A percentile compares a stretch with the other conserved stretches of the same genome.
phyloP scores from a whole-genome alignment of 2,888 invertebrate genomes.

The Steromphala cineraria region DNA sequence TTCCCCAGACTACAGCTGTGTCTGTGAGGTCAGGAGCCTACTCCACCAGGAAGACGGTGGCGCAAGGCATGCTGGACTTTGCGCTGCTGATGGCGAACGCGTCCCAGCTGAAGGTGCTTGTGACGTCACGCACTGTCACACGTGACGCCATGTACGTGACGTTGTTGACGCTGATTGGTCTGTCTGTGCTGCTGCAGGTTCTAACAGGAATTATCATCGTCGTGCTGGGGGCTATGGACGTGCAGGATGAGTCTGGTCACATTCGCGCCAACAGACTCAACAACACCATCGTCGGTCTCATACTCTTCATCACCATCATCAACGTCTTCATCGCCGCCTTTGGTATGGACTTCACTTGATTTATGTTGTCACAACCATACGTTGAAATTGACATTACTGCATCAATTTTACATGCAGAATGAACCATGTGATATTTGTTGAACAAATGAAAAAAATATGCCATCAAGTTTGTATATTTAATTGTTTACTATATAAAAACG shows the following conservation, averaged over 20 bases:
- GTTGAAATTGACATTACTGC: no score
- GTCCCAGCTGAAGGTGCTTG: conserved; percentile 57
- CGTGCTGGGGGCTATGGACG: neutral
- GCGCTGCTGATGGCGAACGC: conserved; percentile 63
- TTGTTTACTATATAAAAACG: no score
- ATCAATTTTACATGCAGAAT: no score
- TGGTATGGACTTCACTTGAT: neutral
- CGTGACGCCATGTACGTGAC: conserved; percentile 42
- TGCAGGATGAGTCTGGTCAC: neutral
- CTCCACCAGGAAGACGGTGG: conserved; percentile 59
- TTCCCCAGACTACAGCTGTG: no score
- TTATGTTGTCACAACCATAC: no score
- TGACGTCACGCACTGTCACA: conserved; percentile 34
- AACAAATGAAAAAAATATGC: no score
- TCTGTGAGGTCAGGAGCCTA: conserved; percentile 28
- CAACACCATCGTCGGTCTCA: neutral
- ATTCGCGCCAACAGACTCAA: neutral
- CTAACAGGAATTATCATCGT: neutral
- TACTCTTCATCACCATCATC: neutral
- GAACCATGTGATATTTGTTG: no score
- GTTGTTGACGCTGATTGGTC: conserved; percentile 37
- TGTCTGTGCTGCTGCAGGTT: conserved; percentile 28
- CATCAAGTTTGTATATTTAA: no score
- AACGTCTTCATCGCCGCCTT: neutral
- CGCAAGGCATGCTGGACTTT: conserved; percentile 58